Evolutionary conservation across 2,113 vertebrate species (phyloP).

Genomic region (Tylochromis polylepis): DNA sequence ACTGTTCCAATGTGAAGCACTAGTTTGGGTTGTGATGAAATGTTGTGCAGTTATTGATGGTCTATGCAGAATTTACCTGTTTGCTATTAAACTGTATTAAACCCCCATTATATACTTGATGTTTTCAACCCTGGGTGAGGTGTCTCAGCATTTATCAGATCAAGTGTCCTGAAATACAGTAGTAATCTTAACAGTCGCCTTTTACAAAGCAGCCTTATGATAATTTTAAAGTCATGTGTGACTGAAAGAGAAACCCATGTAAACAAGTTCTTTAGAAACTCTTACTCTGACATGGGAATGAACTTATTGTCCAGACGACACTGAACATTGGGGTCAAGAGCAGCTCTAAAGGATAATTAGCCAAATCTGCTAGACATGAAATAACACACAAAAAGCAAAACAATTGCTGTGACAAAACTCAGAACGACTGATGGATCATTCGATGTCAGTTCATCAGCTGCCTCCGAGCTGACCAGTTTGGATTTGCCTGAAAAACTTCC

Average conservation of each 20-base stretch:
- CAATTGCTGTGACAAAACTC: background rate
- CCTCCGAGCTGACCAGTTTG: background rate
- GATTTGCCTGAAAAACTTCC: background rate
- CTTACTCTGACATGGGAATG: background rate
- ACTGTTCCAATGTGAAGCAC: no score
- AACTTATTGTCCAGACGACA: background rate
- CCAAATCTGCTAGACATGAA: background rate
- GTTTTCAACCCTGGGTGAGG: rapidly evolving
- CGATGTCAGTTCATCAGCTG: background rate
- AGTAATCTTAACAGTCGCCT: background rate
- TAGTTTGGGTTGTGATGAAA: no score
- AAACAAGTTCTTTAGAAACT: background rate
- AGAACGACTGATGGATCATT: background rate
- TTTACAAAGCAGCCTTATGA: background rate
- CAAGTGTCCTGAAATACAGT: background rate
- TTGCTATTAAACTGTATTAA: no score
- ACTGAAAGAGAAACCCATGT: background rate
- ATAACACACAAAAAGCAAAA: background rate
- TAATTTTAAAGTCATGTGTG: background rate
- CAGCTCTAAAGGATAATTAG: background rate
- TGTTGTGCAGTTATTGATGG: no score
- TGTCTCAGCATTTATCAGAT: background rate
- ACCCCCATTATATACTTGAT: background rate
- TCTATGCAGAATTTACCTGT: no score
- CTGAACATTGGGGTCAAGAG: background rate